Conservation (phyloP, 2,113 vertebrate genomes). For the Uria aalge region DNA sequence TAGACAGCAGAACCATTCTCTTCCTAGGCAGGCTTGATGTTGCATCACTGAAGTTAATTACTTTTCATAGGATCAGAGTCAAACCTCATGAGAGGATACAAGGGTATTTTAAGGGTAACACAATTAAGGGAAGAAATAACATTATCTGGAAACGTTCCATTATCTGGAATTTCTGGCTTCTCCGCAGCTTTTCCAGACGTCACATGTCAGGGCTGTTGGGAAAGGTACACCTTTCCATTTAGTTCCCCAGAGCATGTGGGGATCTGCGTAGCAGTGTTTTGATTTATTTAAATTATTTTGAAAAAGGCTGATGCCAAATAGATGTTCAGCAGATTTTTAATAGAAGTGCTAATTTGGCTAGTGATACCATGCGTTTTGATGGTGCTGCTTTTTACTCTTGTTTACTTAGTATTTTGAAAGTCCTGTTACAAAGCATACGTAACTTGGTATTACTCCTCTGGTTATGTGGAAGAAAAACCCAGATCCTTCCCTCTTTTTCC, state of each 20-base stretch:
- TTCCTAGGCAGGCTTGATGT: not conserved
- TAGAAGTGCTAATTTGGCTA: not conserved
- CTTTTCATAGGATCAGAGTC: not conserved
- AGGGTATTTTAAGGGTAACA: constrained; percentile 7
- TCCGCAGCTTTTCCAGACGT: not conserved
- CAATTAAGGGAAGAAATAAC: constrained; percentile 38
- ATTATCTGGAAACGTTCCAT: constrained; percentile 18
- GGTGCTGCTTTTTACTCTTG: not conserved
- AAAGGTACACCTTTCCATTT: constrained; percentile 3
- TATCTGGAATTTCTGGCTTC: constrained; percentile 33
- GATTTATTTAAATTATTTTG: not conserved
- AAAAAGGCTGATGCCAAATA: not conserved
- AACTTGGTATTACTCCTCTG: not conserved
- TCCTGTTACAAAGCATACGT: not conserved
- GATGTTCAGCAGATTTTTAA: not conserved
- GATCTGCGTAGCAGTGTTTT: not conserved
- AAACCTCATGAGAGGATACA: not conserved
- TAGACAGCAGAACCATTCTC: not conserved
- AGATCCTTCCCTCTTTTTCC: not conserved
- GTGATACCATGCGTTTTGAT: not conserved
- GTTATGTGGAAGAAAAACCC: not conserved
- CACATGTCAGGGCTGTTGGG: not conserved
- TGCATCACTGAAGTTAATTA: not conserved
- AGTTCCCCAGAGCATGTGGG: not conserved
- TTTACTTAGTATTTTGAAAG: not conserved